phyloP scores from a whole-genome alignment of 2,888 invertebrate species.

The Holacanthella duospinosa region DNA sequence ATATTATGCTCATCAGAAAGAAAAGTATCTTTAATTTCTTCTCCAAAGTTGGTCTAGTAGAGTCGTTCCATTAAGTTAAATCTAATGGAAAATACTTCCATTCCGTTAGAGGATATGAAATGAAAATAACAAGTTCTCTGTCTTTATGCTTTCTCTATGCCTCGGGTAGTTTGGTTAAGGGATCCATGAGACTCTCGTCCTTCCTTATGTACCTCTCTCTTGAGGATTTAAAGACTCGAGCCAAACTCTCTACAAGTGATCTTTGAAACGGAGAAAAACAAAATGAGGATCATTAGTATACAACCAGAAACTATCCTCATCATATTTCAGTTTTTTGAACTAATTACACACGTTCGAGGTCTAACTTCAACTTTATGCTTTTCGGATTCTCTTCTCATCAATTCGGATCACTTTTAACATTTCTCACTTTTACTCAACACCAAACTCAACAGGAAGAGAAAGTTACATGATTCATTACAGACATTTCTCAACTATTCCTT shows the following conservation, averaged over 20 bases:
- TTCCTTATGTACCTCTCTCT: neutral
- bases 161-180: neutral
- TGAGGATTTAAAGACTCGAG: neutral
- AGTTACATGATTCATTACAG: neutral
- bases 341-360: neutral
- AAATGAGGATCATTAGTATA: neutral
- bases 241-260: neutral
- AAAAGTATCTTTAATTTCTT: slow-evolving; percentile 8
- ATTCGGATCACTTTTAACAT: neutral
- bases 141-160: neutral
- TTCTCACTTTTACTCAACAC: neutral
- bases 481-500: no score
- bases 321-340: neutral
- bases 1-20: slow-evolving; percentile 2
- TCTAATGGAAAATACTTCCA: neutral
- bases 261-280: slow-evolving; percentile 1
- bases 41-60: neutral
- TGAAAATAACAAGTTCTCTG: neutral
- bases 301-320: neutral
- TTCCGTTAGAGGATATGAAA: neutral
- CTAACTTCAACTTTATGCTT: neutral
- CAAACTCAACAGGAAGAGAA: neutral
- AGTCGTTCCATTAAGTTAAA: neutral
- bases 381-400: neutral
- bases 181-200: neutral